Conservation (phyloP, 35 echinoderm and acorn worm genomes). For the Ptychodera flava region DNA sequence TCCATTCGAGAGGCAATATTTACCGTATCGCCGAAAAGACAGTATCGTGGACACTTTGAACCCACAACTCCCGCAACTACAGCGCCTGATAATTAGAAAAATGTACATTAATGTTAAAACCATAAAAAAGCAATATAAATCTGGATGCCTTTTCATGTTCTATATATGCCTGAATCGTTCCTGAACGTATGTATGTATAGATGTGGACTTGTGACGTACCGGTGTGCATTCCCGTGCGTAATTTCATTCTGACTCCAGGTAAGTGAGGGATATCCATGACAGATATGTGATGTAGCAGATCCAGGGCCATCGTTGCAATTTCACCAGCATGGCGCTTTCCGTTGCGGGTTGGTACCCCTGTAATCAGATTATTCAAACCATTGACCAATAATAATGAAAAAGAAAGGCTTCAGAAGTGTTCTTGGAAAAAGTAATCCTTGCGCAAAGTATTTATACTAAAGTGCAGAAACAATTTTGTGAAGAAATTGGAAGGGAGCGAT, state of each 20-base stretch:
- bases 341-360: conserved; percentile 13
- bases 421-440: too few relatives aligned
- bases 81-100: not conserved
- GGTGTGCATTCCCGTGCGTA: conserved; percentile 33
- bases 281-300: not conserved
- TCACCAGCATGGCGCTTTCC: conserved; percentile 22
- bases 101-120: too few relatives aligned
- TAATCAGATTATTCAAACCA: too few relatives aligned
- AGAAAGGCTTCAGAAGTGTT: too few relatives aligned
- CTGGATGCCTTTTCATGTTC: too few relatives aligned
- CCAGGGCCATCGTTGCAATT: conserved; percentile 20
- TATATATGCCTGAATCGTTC: too few relatives aligned
- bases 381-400: too few relatives aligned
- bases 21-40: conserved; percentile 19
- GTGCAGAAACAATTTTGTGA: too few relatives aligned
- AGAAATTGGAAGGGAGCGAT: too few relatives aligned
- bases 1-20: conserved; percentile 14
- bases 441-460: too few relatives aligned
- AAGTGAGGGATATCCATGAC: conserved; percentile 26
- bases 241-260: not conserved
- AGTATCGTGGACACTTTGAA: conserved; percentile 4
- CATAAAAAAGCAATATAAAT: too few relatives aligned
- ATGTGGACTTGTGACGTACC: not conserved
- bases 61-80: conserved; percentile 17
- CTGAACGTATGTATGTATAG: too few relatives aligned